Evolutionary conservation across 2,797 vertebrate species (phyloP).

Genomic region (Sciaenops ocellatus): DNA sequence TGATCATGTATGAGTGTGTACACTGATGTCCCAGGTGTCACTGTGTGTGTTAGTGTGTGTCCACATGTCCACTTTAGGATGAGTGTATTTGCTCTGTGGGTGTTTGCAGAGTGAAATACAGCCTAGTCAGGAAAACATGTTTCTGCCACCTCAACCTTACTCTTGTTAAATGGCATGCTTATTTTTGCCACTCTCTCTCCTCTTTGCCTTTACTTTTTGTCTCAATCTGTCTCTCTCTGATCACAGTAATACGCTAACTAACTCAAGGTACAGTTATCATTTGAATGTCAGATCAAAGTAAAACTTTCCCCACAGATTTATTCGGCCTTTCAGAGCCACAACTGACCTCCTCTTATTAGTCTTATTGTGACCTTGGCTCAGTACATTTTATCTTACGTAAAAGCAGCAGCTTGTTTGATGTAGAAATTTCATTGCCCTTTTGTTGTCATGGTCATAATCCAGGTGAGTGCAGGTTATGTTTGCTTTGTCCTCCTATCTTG

Average conservation of each 20-base stretch:
- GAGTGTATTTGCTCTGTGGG: slow-evolving; percentile 47
- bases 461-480: slow-evolving; percentile 22
- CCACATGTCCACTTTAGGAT: not conserved
- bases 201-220: not conserved
- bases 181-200: not conserved
- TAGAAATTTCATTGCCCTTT: slow-evolving; percentile 25
- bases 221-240: not conserved
- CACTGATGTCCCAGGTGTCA: slow-evolving; percentile 37
- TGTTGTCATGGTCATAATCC: slow-evolving; percentile 10
- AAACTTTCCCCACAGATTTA: not conserved
- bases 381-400: slow-evolving; percentile 13
- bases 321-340: not conserved
- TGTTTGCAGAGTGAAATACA: slow-evolving; percentile 44
- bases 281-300: not conserved
- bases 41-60: not conserved
- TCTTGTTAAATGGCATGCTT: not conserved
- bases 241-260: accelerated
- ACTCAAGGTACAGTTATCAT: not conserved
- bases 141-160: slow-evolving; percentile 7
- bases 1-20: slow-evolving; percentile 28
- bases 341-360: not conserved
- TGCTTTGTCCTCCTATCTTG: slow-evolving; percentile 44
- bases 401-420: slow-evolving; percentile 31
- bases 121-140: slow-evolving; percentile 13
- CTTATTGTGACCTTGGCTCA: slow-evolving; percentile 4